Evolutionary conservation across 2,888 invertebrate species (phyloP), one percentile per base, ranked within the genome.

Genomic region (Euphydryas editha): DNA sequence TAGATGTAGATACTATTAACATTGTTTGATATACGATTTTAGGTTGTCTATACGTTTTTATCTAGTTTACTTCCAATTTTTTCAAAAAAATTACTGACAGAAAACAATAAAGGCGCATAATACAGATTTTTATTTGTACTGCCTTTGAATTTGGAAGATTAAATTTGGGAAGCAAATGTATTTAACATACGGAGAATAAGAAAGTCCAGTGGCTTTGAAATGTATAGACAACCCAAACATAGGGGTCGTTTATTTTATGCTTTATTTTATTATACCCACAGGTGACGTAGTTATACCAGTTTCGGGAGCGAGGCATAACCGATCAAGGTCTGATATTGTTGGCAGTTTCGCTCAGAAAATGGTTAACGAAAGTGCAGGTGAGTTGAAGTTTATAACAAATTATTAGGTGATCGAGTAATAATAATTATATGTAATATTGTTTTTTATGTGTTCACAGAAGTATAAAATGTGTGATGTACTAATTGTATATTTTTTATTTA

Each of bases 311-410:
- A 83, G 90, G 57, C 92, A 92, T 74, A 92, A 88, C 72, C 80
- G 92, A 18, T 92, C 92, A 2, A 81, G 92, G 46, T 92, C 92
- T 1, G 92, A 92, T 75, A 86, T 92, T 59, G 92, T 92, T 55
- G 92, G 92, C 17, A 90, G 87, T 77, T 76, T 89, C 44, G 87
- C 90, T 21, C 90, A 89, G 69, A 86, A 78, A 75, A 86, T 90
- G 86, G 81, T 87, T 71, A 88, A 84, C 75, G 92, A 92, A 70
- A 81, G 85, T 78, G 83, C 89, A 81, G 91, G 91, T 91, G 67
- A 62, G 70, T 17, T n/a, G 1, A 5, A 54, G n/a, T 1, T 7
- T 7, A 17, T 18, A 20, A 11, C 18, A 11, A 11, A 8, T 7
- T 30, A 1, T 30, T 30, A 30, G 30, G 6, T 24, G 6, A 24